phyloP scores from a whole-genome alignment of 2,888 invertebrate species.

The Scrobipalpa atriplicella region DNA sequence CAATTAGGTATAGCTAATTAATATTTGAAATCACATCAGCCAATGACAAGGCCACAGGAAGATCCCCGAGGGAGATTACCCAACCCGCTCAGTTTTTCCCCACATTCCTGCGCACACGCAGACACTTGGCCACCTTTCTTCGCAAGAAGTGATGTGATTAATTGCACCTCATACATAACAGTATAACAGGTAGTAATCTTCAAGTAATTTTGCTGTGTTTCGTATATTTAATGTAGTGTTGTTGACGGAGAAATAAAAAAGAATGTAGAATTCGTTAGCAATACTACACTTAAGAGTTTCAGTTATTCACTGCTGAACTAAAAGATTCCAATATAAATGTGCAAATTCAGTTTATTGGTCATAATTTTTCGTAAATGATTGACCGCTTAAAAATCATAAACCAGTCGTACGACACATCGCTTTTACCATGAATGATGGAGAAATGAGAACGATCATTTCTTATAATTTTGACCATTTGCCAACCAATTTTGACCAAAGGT shows the following conservation, averaged over 20 bases:
- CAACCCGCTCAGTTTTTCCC: constrained; percentile 3
- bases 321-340: too few relatives aligned
- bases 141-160: constrained; percentile 7
- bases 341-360: too few relatives aligned
- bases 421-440: too few relatives aligned
- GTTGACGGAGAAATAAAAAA: background rate
- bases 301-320: too few relatives aligned
- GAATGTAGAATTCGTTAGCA: background rate
- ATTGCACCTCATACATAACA: background rate
- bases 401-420: too few relatives aligned
- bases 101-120: constrained; percentile 10
- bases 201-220: background rate
- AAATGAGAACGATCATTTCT: too few relatives aligned
- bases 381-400: too few relatives aligned
- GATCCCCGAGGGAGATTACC: background rate
- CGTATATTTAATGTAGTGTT: background rate
- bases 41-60: background rate
- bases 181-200: constrained; percentile 14
- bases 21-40: background rate
- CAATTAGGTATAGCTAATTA: background rate
- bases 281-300: too few relatives aligned
- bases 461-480: too few relatives aligned
- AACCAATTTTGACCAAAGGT: too few relatives aligned
- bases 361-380: too few relatives aligned
- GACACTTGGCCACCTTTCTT: background rate